These are phyloP conservation scores for Bibio marci DNA, from an alignment of 2,888 invertebrate genomes.

Conservation along the genomic window DNA sequence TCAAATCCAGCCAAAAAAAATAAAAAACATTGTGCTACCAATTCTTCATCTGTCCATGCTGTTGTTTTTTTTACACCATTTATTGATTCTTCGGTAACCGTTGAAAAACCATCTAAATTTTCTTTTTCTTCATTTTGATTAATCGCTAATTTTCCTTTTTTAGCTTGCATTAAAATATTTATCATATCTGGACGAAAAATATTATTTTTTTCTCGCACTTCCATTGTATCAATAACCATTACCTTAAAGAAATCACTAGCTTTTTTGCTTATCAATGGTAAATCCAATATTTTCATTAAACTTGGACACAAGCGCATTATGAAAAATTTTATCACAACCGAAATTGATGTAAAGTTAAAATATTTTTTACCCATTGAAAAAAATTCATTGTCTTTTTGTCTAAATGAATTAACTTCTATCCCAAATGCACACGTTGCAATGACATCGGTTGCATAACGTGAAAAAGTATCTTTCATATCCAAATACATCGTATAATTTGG, in stretches of 20 bases:
- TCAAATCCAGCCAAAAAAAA: slow-evolving; percentile 37
- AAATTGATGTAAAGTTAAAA: too few species aligned
- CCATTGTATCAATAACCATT: slow-evolving; percentile 20
- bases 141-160: slow-evolving; percentile 20
- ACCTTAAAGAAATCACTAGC: slow-evolving; percentile 19
- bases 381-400: slow-evolving; percentile 34
- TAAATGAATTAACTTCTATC: slow-evolving; percentile 33
- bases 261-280: slow-evolving; percentile 14
- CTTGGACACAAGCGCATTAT: too few species aligned
- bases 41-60: too few species aligned
- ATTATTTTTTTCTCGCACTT: slow-evolving; percentile 16
- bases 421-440: slow-evolving; percentile 32
- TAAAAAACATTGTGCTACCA: slow-evolving; percentile 18
- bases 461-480: slow-evolving; percentile 26
- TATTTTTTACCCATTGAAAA: slow-evolving; percentile 28
- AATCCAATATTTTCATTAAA: too few species aligned
- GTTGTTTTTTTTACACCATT: too few species aligned
- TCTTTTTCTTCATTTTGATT: slow-evolving; percentile 8
- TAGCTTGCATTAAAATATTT: slow-evolving; percentile 31
- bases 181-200: slow-evolving; percentile 29
- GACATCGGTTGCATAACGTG: slow-evolving; percentile 25
- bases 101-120: slow-evolving; percentile 15
- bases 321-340: too few species aligned
- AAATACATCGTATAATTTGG: too few species aligned
- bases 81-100: slow-evolving; percentile 14